Evolutionary conservation across 2,888 invertebrate genomes (phyloP), one percentile per base, ranked within the genome.

Genomic region (Pachycephus smyrnensis): DNA sequence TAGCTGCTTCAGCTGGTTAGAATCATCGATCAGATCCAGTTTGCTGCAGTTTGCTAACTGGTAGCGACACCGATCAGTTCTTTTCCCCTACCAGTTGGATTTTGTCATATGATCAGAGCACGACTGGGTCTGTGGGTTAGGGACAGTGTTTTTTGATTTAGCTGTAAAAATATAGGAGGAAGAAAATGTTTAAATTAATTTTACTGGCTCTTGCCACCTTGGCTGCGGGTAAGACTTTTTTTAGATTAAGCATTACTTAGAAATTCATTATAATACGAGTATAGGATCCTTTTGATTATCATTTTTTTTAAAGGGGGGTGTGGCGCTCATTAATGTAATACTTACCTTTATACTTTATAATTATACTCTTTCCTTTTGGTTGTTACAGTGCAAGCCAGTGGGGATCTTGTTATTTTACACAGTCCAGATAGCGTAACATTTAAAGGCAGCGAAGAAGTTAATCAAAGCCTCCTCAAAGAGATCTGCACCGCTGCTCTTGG

Each of bases 401-500:
- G 95, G 73, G 95, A 96, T 91, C 93, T 97, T 79, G 93, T 93
- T 73, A 92, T 97, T 78, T 92, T 96, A 78, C 94, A 95, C 88
- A 93, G 93, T 85, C 96, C 97, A 31, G 92, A 93, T 77, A 95
- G 95, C 84, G 92, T 96, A 73, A 91, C 92, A 81, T 96, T 97
- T 91, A 93, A 94, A 85, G 96, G 96, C 77, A 93, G 94, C 81
- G 94, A 94, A 82, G 92, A 93, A 82, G 89, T 95, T 15, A 93
- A 93, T 78, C 94, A 95, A 86, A 95, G 94, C 86, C 91, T 94
- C 4, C 90, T 96, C 3, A 94, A 94, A 87, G 96, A 97, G 90
- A 93, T 96, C 11, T 94, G 95, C 82, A 94, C 95, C n/a, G 95
- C 95, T 78, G 92, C 94, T 76, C 92, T 96, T 81, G 97, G 97